Conservation (phyloP, 2,888 invertebrate genomes). For the Apotomis betuletana region DNA sequence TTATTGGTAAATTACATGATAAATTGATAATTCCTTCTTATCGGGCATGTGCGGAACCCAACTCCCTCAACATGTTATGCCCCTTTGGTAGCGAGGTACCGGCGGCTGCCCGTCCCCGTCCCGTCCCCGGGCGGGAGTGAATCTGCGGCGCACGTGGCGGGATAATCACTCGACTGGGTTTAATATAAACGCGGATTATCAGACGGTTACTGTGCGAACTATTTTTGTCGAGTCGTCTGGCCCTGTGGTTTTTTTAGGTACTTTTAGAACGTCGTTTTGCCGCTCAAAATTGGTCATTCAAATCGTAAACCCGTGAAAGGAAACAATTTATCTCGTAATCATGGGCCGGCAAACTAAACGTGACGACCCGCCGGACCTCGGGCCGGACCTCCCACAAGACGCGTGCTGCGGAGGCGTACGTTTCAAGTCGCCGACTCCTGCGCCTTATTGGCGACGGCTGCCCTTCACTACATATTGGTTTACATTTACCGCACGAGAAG, state of each 20-base stretch:
- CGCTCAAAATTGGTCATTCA: background rate
- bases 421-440: constrained; percentile 7
- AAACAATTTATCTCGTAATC: constrained; percentile 25
- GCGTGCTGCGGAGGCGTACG: constrained; percentile 2
- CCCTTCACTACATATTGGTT: background rate
- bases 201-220: constrained; percentile 23
- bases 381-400: background rate
- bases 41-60: no score
- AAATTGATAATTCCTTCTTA: no score
- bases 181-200: constrained; percentile 15
- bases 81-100: no score
- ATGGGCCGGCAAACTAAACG: constrained; percentile 14
- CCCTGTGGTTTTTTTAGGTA: constrained; percentile 10
- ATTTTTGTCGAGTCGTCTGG: constrained; percentile 23
- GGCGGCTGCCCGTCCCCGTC: no score
- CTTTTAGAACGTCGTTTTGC: background rate
- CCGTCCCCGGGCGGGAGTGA: background rate
- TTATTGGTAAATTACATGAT: no score
- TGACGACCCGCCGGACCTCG: constrained; percentile 14
- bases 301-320: constrained; percentile 3
- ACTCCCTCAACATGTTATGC: no score
- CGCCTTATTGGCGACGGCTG: background rate
- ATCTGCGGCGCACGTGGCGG: constrained; percentile 28
- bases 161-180: constrained; percentile 13
- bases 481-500: background rate